Percentiles rank a stretch among this genome's conserved stretches.
Evolutionary conservation across 2,797 vertebrate genomes (phyloP).

Genomic region (Danio kyathit): DNA sequence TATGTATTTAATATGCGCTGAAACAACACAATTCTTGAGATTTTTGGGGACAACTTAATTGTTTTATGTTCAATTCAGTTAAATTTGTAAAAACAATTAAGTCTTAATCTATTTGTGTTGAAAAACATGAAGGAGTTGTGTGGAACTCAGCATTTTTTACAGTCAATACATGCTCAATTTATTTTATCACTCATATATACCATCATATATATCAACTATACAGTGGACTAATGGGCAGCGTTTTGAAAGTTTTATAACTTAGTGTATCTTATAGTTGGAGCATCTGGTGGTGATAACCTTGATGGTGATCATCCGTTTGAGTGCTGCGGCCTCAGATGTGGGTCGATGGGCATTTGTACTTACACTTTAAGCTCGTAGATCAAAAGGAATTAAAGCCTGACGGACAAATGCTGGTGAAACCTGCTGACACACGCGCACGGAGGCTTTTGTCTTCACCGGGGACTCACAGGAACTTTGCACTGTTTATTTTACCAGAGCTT

Average conservation of each 20-base stretch:
- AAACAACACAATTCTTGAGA: neutral
- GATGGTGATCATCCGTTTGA: conserved; percentile 44
- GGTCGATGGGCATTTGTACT: conserved; percentile 73
- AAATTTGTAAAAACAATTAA: no score
- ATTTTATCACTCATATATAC: neutral
- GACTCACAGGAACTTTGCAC: conserved; percentile 11
- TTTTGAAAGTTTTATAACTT: no score
- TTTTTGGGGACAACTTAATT: no score
- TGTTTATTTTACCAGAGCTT: conserved; percentile 11
- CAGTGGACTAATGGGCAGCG: neutral
- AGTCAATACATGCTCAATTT: neutral
- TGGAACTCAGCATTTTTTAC: no score
- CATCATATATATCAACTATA: no score
- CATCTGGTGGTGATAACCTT: conserved; percentile 32
- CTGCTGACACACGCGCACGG: conserved; percentile 82
- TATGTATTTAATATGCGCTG: no score
- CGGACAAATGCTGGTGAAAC: conserved; percentile 77
- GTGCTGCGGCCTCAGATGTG: conserved; percentile 57
- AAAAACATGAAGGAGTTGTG: no score
- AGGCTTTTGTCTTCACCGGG: conserved; percentile 70
- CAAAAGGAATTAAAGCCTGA: conserved; percentile 83
- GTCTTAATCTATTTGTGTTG: no score
- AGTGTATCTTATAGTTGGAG: neutral
- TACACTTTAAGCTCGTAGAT: conserved; percentile 80
- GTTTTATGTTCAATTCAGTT: no score